Evolutionary conservation across 2,888 invertebrate genomes (phyloP).

Genomic region (Arge pagana): DNA sequence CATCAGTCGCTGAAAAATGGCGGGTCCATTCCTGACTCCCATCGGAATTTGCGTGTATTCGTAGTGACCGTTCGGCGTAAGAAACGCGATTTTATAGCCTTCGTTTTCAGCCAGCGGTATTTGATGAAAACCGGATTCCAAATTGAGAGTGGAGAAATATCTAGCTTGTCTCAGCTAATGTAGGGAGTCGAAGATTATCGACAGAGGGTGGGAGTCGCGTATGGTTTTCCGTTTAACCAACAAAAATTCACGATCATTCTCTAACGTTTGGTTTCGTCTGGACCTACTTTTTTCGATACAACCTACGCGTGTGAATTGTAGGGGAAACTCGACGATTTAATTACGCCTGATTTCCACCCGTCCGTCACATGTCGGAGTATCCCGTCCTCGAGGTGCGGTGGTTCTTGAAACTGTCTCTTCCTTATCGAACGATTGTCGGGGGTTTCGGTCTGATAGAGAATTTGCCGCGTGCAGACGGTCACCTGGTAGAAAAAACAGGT

Average conservation of each 20-base stretch:
- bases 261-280: too few species aligned
- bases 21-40: constrained; percentile 38
- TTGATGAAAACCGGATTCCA: constrained; percentile 45
- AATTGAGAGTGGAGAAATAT: constrained; percentile 40
- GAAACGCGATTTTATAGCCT: constrained; percentile 36
- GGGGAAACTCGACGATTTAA: too few species aligned
- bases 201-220: too few species aligned
- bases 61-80: constrained; percentile 34
- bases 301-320: too few species aligned
- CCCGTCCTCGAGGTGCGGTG: neutral
- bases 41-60: constrained; percentile 38
- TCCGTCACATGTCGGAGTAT: constrained; percentile 13
- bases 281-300: too few species aligned
- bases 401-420: constrained; percentile 1
- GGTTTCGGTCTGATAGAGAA: neutral
- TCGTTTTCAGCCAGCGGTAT: constrained; percentile 36
- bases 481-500: constrained; percentile 14
- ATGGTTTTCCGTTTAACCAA: too few species aligned
- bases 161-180: constrained; percentile 37
- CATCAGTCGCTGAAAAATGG: constrained; percentile 44
- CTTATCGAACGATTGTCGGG: neutral
- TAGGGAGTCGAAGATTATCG: constrained; percentile 35
- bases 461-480: neutral
- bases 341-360: too few species aligned
- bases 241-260: too few species aligned